A percentile compares a stretch with the other conserved stretches of the same genome.
phyloP scores from a whole-genome alignment of 2,113 vertebrate species.

The Oryzias curvinotus region DNA sequence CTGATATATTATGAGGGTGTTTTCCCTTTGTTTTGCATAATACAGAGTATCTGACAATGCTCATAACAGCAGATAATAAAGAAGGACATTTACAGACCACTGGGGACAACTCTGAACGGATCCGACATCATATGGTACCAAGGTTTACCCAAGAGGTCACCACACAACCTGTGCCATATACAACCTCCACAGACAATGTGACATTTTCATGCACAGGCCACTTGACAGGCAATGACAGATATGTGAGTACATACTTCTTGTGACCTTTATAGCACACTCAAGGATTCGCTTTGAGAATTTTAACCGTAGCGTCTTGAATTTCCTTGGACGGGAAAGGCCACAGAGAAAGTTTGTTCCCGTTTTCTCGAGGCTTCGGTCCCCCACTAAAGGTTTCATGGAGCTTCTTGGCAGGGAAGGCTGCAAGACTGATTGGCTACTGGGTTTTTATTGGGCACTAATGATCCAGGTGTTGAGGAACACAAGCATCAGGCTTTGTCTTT shows the following conservation, averaged over 20 bases:
- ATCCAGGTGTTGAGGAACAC: slow-evolving; percentile 72
- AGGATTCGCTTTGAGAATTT: slow-evolving; percentile 42
- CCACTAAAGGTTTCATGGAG: slow-evolving; percentile 52
- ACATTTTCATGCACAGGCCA: slow-evolving; percentile 68
- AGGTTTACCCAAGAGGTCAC: slow-evolving; percentile 58
- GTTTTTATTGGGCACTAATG: slow-evolving; percentile 73
- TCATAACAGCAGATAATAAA: slow-evolving; percentile 34
- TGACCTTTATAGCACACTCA: slow-evolving; percentile 57
- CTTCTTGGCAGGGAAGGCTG: slow-evolving; percentile 39
- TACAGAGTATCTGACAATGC: slow-evolving; percentile 35
- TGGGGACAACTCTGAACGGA: slow-evolving; percentile 53
- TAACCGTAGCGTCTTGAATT: slow-evolving; percentile 32
- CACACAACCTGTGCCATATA: slow-evolving; percentile 37
- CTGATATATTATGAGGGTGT: slow-evolving; percentile 30
- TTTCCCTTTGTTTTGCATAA: slow-evolving; percentile 39
- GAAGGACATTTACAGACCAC: slow-evolving; percentile 26
- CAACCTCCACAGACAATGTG: slow-evolving; percentile 48
- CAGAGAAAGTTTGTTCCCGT: slow-evolving; percentile 31
- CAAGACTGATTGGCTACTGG: slow-evolving; percentile 56
- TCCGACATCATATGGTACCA: slow-evolving; percentile 66
- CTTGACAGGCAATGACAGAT: slow-evolving; percentile 45
- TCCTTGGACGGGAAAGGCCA: slow-evolving; percentile 44
- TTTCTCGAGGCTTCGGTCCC: slow-evolving; percentile 25
- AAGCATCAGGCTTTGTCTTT: slow-evolving; percentile 71
- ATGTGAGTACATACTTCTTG: slow-evolving; percentile 33